Base-by-base conservation (phyloP, 2,888 invertebrate species). In the Hydrotaea diabolus region DNA sequence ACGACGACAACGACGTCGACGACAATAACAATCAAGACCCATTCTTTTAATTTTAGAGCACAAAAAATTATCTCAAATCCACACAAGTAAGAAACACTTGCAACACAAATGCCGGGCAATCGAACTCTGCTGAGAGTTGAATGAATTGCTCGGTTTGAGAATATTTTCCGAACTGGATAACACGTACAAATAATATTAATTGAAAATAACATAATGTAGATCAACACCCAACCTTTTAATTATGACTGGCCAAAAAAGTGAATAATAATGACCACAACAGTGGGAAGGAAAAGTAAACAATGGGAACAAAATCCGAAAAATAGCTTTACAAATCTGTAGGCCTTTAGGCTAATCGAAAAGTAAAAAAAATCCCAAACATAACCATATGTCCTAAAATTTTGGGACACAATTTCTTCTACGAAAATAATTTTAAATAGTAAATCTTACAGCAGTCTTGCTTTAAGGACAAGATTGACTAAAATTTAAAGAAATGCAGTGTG, bases 11-110 rank as follows among this genome's bases (percentile, higher is more conserved):
- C n/a, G n/a, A n/a, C n/a, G n/a, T n/a, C n/a, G 31, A 55, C 36
- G 82, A 79, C 79, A n/a, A n/a, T n/a, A n/a, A n/a, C n/a, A 81
- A 46, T 81, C 66, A 57, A 74, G 19, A 73, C 57, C n/a, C n/a
- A 73, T 73, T 74, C 59, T 71, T 26, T 71, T 26, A 15, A 59
- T 1, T 26, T 53, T 53, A 53, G 7, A 36, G 17, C 2, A 55
- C 55, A 55, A 11, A 31, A 31, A 2, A 4, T 2, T 7, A 31
- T 31, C 2, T 31, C 31, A 31, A 55, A 55, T 17, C 55, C 7
- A 2, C 7, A 31, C 19, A 21, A 5, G 15, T 2, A 17, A 15
- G 4, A 53, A 72, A 55, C 36, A 72, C 72, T 72, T 55, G 72
- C 72, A 71, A 36, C 31, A 36, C 31, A 72, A 71, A 64, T 36